A percentile compares a stretch with the other conserved stretches of the same genome.
Evolutionary conservation across 1,140 invertebrate species (phyloP).

Genomic region (Dreissena polymorpha): DNA sequence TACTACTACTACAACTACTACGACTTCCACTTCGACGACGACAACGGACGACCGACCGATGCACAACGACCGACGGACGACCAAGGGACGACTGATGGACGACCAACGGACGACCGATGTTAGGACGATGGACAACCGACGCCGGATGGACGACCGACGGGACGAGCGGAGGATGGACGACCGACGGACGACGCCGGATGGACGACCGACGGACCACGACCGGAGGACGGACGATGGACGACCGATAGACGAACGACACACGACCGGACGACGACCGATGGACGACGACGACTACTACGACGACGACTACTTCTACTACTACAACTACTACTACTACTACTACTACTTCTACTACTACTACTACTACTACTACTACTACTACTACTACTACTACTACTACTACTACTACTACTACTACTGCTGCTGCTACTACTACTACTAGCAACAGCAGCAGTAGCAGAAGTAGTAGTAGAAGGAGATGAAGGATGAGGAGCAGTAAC

Average conservation of each 20-base stretch:
- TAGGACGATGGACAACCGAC: too few relatives aligned
- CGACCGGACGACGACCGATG: too few relatives aligned
- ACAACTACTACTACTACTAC: background rate
- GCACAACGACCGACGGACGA: too few relatives aligned
- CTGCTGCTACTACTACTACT: background rate
- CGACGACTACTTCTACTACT: background rate
- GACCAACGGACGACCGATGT: too few relatives aligned
- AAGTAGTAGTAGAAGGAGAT: slow-evolving; percentile 14
- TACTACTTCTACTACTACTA: background rate
- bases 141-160: too few relatives aligned
- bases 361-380: background rate
- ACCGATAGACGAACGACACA: too few relatives aligned
- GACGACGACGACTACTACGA: background rate
- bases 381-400: background rate
- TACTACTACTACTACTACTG: background rate
- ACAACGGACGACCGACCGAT: too few relatives aligned
- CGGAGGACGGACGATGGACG: too few relatives aligned
- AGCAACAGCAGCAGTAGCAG: background rate
- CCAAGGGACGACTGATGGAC: too few relatives aligned
- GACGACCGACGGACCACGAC: too few relatives aligned
- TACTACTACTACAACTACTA: background rate
- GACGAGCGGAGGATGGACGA: too few relatives aligned
- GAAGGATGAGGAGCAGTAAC: slow-evolving; percentile 15
- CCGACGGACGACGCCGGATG: too few relatives aligned
- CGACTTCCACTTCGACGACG: background rate